These are phyloP conservation scores for Drosophila stalkeri DNA, from an alignment of 2,888 invertebrate genomes.

Conservation along the genomic window DNA sequence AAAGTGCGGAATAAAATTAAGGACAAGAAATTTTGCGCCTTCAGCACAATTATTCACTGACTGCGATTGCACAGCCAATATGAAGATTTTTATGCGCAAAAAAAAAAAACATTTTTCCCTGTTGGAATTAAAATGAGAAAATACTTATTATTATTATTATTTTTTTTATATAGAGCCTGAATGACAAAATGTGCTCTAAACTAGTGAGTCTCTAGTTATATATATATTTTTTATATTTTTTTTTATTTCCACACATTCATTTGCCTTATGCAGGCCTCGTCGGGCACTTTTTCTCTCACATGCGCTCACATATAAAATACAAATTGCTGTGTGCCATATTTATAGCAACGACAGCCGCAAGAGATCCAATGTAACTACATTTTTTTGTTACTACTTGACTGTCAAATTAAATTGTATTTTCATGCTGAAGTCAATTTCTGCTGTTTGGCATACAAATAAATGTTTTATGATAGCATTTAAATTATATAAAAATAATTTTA, in stretches of 20 bases:
- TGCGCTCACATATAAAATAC: background rate
- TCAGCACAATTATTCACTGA: conserved; percentile 1
- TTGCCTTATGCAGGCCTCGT: background rate
- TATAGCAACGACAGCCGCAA: conserved; percentile 1
- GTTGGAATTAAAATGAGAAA: conserved; percentile 2
- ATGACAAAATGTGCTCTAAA: background rate
- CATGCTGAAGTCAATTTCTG: background rate
- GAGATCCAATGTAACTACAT: conserved; percentile 2
- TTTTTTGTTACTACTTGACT: conserved; percentile 6
- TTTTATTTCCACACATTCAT: conserved; percentile 5
- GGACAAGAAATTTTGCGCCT: background rate
- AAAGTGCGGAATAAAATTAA: conserved; percentile 2
- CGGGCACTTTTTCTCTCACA: background rate
- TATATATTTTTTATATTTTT: background rate
- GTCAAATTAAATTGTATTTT: conserved; percentile 12
- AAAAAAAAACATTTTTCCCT: background rate
- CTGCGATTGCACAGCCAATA: background rate
- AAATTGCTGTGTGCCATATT: conserved; percentile 16
- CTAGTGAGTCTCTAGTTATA: background rate
- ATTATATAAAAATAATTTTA: background rate
- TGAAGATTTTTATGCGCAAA: background rate
- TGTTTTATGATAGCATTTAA: conserved; percentile 2
- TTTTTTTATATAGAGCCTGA: background rate
- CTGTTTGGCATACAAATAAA: background rate
- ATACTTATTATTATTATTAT: background rate